Evolutionary conservation across 2,888 invertebrate genomes (phyloP).

Genomic region (Maniola hyperantus): DNA sequence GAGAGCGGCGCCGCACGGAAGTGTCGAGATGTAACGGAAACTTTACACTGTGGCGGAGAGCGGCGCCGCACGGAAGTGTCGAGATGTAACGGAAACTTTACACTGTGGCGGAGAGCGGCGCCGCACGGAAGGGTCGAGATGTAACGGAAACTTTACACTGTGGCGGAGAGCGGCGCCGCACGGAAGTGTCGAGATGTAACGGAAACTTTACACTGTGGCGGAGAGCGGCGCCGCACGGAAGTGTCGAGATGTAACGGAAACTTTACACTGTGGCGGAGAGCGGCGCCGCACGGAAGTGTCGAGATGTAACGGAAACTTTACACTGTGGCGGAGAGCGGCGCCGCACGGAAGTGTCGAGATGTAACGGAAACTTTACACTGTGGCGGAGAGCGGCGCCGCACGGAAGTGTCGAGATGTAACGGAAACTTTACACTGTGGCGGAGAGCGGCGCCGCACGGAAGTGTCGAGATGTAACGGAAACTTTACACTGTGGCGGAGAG

Average conservation of each 20-base stretch:
- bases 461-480: background rate
- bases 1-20: background rate
- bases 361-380: background rate
- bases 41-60: background rate
- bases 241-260: background rate
- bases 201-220: background rate
- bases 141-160: background rate
- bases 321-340: background rate
- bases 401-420: background rate
- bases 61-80: background rate
- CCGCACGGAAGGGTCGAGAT: background rate
- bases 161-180: background rate
- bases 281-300: background rate
- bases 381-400: background rate
- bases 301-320: background rate
- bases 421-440: background rate
- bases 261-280: background rate
- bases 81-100: background rate
- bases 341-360: background rate
- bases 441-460: background rate
- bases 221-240: background rate
- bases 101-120: background rate
- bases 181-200: background rate
- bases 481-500: background rate
- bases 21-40: background rate